Evolutionary conservation across 1,140 invertebrate species (phyloP).

Genomic region (Bicyclus anynana): DNA sequence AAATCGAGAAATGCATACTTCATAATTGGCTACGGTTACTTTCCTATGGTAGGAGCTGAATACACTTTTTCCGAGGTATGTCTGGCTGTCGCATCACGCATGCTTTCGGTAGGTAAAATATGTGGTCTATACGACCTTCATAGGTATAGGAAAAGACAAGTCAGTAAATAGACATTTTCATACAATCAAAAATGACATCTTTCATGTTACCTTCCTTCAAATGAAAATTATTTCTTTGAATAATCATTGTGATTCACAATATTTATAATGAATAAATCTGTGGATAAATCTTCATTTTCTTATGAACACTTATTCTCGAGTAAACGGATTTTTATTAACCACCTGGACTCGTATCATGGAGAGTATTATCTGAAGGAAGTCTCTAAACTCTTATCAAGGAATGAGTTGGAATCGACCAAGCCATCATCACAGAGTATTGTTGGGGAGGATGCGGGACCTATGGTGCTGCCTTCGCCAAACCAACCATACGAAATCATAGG

Average conservation of each 20-base stretch:
- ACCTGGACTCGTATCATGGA: conserved; percentile 64
- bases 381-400: conserved; percentile 47
- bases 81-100: no score
- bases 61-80: no score
- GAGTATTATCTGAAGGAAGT: conserved; percentile 49
- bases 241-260: not conserved
- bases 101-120: no score
- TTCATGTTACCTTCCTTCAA: no score
- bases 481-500: conserved; percentile 61
- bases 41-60: no score
- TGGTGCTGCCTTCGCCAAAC: conserved; percentile 31
- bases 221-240: no score
- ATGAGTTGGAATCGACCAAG: conserved; percentile 29
- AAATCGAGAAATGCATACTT: no score
- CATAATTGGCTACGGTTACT: no score
- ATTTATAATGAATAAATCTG: conserved; percentile 28
- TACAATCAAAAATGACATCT: no score
- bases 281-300: conserved; percentile 35
- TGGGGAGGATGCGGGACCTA: conserved; percentile 41
- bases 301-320: conserved; percentile 39
- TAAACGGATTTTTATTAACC: conserved; percentile 65
- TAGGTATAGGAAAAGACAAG: no score
- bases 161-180: no score
- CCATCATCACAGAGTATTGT: conserved; percentile 38
- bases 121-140: no score